Evolutionary conservation across 2,797 vertebrate species (phyloP).

Genomic region (Calcarius lapponicus): DNA sequence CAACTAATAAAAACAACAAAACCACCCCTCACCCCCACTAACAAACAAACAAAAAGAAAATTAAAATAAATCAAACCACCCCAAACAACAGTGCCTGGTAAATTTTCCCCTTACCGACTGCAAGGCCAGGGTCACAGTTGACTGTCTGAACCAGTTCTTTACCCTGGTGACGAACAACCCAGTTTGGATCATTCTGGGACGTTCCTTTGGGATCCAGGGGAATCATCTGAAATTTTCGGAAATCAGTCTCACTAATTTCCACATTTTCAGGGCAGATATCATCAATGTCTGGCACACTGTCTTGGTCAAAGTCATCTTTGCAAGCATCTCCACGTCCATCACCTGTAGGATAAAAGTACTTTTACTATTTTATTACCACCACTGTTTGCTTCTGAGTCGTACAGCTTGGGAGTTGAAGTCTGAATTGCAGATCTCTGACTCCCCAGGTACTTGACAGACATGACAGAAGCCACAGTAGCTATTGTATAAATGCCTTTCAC

Average conservation of each 20-base stretch:
- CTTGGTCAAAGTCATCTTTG: constrained; percentile 96
- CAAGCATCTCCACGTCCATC: constrained; percentile 95
- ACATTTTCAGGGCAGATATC: constrained; percentile 98
- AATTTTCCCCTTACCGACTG: constrained; percentile 84
- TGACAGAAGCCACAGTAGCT: neutral
- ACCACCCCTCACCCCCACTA: neutral
- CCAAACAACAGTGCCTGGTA: neutral
- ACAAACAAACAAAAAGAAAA: neutral
- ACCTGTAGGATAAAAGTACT: constrained; percentile 73
- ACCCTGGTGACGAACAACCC: constrained; percentile 98
- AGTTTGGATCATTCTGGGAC: constrained; percentile 98
- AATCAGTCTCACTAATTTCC: constrained; percentile 96
- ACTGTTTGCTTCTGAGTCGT: neutral
- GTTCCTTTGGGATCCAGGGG: constrained; percentile 97
- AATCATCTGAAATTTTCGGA: constrained; percentile 99
- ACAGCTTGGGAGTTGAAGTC: neutral
- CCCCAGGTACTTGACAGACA: neutral
- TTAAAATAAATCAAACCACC: neutral
- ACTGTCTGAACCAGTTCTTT: constrained; percentile 99
- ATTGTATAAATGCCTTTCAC: neutral
- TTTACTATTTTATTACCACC: neutral
- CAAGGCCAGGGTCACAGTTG: constrained; percentile 98
- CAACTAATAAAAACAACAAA: neutral
- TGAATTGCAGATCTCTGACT: neutral
- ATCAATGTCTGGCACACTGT: constrained; percentile 89